Evolutionary conservation across 2,888 invertebrate genomes (phyloP), one percentile per base, ranked within the genome.

Genomic region (Meandrusa payeni): DNA sequence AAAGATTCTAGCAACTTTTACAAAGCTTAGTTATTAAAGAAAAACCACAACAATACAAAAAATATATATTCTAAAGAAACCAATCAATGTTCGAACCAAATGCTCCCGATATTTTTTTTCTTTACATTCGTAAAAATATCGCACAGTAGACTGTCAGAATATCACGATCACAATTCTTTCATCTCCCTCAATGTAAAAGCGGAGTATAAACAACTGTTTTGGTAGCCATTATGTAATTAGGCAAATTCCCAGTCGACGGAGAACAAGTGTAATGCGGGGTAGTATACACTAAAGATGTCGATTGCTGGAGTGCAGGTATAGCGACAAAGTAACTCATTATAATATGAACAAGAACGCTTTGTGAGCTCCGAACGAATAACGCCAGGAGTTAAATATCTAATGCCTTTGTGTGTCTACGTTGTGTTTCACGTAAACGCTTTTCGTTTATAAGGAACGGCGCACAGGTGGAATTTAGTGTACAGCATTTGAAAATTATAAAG

Each of bases 301-400:
- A 49, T 50, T 53, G 51, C 48, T 36, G 36, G 26, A 50, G 51
- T 58, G 61, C 66, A 69, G 63, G 68, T 64, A 56, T 9, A 59
- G 57, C 59, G 63, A 77, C 76, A 71, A 69, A 69, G 68, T 76
- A 69, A 68, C 65, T 72, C 60, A 71, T 74, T 76, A 75, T 79
- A 77, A 78, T 79, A 70, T 67, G 50, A 46, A 58, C 54, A 68
- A 73, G 71, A 73, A 76, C 57, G 65, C 73, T 73, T 75, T 75
- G 72, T 53, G 20, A 43, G 64, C 69, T 69, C 69, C 69, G 68
- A 63, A 56, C 57, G 64, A 64, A 70, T 60, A 57, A 54, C 52
- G 52, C 34, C 36, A 19, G 49, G 59, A 61, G 62, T 66, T 71
- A 69, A 72, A 75, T 69, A 69, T 70, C 44, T 59, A 56, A 60